phyloP scores from a whole-genome alignment of 2,113 vertebrate species.

The Scopus umbretta region DNA sequence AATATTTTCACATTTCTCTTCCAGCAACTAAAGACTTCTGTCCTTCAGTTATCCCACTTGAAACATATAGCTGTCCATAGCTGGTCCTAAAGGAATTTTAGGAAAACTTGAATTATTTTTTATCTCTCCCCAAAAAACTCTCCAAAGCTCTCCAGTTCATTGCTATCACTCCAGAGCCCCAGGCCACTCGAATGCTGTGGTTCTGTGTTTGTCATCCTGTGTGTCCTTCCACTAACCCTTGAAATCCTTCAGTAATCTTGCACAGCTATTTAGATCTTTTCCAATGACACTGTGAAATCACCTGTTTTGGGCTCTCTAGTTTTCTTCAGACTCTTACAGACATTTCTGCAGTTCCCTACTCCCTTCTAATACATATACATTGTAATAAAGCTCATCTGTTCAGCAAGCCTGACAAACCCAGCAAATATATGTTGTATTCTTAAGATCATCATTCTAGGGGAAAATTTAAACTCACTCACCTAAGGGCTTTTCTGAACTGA shows the following conservation, averaged over 20 bases:
- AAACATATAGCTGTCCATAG: background rate
- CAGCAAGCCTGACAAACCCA: background rate
- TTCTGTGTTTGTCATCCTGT: background rate
- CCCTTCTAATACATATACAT: background rate
- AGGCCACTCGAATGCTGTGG: background rate
- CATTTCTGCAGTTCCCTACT: background rate
- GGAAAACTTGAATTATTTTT: background rate
- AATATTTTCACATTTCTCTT: background rate
- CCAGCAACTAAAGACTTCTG: background rate
- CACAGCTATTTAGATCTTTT: background rate
- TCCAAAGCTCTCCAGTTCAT: background rate
- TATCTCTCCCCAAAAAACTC: background rate
- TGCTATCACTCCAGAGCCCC: background rate
- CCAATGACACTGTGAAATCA: background rate
- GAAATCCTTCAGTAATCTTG: background rate
- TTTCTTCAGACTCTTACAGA: background rate
- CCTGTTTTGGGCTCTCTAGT: background rate
- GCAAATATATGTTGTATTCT: background rate
- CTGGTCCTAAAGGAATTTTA: background rate
- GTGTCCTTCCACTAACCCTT: background rate
- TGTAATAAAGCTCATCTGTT: background rate
- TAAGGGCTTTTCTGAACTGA: background rate
- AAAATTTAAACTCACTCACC: background rate
- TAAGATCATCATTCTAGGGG: background rate
- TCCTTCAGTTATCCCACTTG: background rate